Base-by-base conservation (phyloP, 2,113 vertebrate species). In the Loxodonta africana region DNA sequence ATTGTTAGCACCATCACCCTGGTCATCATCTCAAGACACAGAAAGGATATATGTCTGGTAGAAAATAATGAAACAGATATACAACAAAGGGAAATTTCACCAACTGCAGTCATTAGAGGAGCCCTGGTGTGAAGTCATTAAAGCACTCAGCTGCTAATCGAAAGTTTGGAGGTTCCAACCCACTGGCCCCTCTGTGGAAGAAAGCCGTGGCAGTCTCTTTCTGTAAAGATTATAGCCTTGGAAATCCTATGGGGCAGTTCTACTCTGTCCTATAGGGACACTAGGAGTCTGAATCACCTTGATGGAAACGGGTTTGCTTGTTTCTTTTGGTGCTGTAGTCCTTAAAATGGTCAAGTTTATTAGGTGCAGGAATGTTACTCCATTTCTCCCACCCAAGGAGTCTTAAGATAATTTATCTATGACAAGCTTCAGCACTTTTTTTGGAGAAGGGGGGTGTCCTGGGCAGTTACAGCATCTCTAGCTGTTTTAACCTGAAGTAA, bases 371-470 rank as follows among this genome's bases (percentile, higher is more conserved):
- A 46, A 87, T 83, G 20, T 53, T 6, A 60, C 25, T 78, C 51
- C 80, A 71, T 2, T 82, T 81, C 12, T 28, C 8, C 60, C 37
- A 37, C 0, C 28, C 37, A 86, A 53, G 33, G 48, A 91, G 15
- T 67, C 30, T 71, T 93, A 23, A 82, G 26, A 33, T 86, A 89
- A 78, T 46, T 92, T 18, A 91, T 74, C 86, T 89, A 9, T 63
- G 30, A 76, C 25, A 83, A 17, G 26, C 23, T 89, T 94, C 33
- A 76, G 46, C n/a, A 67, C 20, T 25, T 69, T 88, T 46, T 21
- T 0, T 28, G 6, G 90, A 23, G 51, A 76, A n/a, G 12, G 3
- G 5, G 71, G 3, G 5, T 77, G 8, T 48, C 41, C 14, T 78
- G 20, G 33, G 20, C 78, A 65, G 25, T 25, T 57, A 67, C 0